Conservation (phyloP, 2,113 vertebrate species). For the Pseudorasbora parva region DNA sequence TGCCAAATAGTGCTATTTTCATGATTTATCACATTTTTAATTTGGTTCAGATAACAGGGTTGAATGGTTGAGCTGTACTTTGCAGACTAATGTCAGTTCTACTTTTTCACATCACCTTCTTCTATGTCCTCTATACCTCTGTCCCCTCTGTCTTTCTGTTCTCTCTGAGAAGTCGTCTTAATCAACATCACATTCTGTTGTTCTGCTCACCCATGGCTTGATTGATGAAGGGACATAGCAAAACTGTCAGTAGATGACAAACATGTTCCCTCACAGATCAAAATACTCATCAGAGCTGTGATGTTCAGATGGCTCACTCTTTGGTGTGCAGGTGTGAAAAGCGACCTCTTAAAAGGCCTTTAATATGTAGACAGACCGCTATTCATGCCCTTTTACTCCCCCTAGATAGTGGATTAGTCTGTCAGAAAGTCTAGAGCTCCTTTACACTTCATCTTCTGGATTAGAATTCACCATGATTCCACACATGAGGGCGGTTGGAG, state of each 20-base stretch:
- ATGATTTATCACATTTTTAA: too few species aligned
- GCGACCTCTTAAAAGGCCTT: neutral
- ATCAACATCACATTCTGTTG: conserved; percentile 48
- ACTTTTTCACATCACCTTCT: conserved; percentile 25
- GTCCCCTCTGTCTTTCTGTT: neutral
- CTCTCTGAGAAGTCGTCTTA: conserved; percentile 32
- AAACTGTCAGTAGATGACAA: conserved; percentile 61
- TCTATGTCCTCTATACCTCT: neutral
- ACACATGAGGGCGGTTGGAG: conserved; percentile 36
- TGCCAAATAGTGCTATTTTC: too few species aligned
- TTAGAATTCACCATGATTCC: conserved; percentile 29
- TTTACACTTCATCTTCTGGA: conserved; percentile 19
- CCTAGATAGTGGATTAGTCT: conserved; percentile 26
- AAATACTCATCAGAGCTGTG: conserved; percentile 9
- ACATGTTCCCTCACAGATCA: conserved; percentile 55
- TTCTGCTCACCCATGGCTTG: conserved; percentile 58
- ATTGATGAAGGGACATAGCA: conserved; percentile 62
- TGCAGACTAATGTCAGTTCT: neutral
- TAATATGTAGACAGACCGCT: neutral
- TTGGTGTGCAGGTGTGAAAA: neutral
- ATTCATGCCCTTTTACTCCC: conserved; percentile 3
- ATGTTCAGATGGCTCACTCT: conserved; percentile 12
- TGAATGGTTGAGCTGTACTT: neutral
- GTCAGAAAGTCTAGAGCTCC: neutral
- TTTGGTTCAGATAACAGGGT: too few species aligned